Evolutionary conservation across 2,113 vertebrate species (phyloP).

Genomic region (Corvus hawaiiensis): DNA sequence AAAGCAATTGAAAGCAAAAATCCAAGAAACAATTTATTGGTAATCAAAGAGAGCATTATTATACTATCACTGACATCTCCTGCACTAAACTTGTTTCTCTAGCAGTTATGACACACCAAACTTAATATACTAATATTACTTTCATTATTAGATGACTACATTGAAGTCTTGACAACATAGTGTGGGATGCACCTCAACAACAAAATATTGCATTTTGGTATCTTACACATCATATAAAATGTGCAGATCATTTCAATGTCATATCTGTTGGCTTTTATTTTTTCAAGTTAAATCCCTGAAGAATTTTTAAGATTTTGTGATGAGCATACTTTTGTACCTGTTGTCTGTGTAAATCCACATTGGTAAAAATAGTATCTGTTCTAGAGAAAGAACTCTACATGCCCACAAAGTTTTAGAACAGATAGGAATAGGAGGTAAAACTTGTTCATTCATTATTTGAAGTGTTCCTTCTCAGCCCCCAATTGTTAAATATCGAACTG

Average conservation of each 20-base stretch:
- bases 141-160: not conserved
- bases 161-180: not conserved
- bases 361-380: not conserved
- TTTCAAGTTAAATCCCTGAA: not conserved
- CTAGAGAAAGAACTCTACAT: not conserved
- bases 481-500: slow-evolving; percentile 48
- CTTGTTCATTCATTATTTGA: slow-evolving; percentile 34
- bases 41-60: not conserved
- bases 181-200: not conserved
- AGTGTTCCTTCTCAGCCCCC: slow-evolving; percentile 24
- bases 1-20: not conserved
- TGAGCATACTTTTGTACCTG: not conserved
- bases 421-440: not conserved
- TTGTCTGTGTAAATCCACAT: not conserved
- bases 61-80: not conserved
- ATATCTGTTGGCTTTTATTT: not conserved
- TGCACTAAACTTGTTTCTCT: not conserved
- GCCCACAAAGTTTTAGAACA: not conserved
- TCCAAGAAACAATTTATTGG: not conserved
- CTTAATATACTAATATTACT: slow-evolving; percentile 21
- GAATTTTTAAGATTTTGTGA: not conserved
- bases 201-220: not conserved
- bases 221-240: not conserved
- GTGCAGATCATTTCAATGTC: not conserved
- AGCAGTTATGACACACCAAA: not conserved